These are phyloP conservation scores for Haplotaxodon microlepis DNA, from an alignment of 2,113 vertebrate species.

Conservation along the genomic window DNA sequence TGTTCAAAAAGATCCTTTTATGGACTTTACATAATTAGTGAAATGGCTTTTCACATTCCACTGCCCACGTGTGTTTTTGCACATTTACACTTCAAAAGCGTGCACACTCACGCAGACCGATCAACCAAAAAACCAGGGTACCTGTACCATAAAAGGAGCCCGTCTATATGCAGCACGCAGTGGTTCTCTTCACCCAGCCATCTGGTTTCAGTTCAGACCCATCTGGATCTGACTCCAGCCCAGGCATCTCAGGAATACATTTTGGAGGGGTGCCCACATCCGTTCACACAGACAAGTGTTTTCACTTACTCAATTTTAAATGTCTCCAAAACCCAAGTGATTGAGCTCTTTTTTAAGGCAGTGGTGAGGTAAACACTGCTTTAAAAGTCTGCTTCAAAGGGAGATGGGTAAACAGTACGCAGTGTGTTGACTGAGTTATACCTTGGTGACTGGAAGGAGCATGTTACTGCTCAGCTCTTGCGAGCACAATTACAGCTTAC, in stretches of 20 bases:
- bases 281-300: conserved; percentile 76
- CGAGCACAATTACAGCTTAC: background rate
- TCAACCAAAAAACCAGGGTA: background rate
- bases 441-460: background rate
- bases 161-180: conserved; percentile 28
- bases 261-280: conserved; percentile 76
- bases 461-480: background rate
- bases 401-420: background rate
- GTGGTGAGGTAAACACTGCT: conserved; percentile 10
- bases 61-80: background rate
- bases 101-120: background rate
- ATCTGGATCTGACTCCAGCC: conserved; percentile 75
- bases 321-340: conserved; percentile 61
- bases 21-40: background rate
- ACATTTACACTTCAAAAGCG: background rate
- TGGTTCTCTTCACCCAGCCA: conserved; percentile 57
- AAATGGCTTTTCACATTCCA: background rate
- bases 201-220: conserved; percentile 77
- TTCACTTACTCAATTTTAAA: conserved; percentile 75
- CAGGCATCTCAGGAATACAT: conserved; percentile 78
- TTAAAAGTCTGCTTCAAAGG: conserved; percentile 20
- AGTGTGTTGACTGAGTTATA: background rate
- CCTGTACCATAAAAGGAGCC: background rate
- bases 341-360: conserved; percentile 15
- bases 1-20: background rate